phyloP scores from a whole-genome alignment of 2,113 vertebrate species.

The Dipodomys ordii region DNA sequence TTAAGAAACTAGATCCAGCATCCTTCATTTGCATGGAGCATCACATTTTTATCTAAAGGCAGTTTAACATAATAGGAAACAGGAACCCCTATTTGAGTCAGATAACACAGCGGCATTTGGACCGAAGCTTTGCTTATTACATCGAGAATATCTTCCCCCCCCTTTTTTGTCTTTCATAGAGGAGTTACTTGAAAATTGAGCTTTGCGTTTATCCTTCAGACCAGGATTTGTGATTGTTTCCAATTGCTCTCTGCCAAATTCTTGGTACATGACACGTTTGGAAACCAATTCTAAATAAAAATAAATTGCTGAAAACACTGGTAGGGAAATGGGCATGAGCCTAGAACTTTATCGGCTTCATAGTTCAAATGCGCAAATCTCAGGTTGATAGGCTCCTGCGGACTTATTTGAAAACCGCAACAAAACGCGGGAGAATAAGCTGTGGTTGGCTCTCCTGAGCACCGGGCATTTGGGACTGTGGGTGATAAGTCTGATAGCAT shows the following conservation, averaged over 20 bases:
- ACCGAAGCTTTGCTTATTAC: neutral
- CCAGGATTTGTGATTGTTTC: no score
- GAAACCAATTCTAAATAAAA: no score
- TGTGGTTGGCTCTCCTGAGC: rapidly evolving
- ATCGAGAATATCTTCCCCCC: no score
- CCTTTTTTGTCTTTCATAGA: neutral
- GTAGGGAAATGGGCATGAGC: no score
- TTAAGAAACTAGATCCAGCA: neutral
- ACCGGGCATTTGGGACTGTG: rapidly evolving
- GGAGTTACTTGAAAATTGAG: neutral
- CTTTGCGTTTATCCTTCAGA: no score
- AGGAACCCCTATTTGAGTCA: neutral
- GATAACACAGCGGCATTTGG: neutral
- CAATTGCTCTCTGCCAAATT: neutral
- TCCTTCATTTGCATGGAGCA: neutral
- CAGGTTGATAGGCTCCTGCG: rapidly evolving
- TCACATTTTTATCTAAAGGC: neutral
- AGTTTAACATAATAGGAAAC: neutral
- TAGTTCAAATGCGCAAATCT: rapidly evolving
- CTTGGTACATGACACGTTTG: no score
- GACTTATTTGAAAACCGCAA: conserved; percentile 42
- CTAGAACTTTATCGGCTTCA: neutral
- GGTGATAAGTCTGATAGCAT: no score
- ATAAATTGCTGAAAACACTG: no score
- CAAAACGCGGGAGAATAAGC: rapidly evolving